Percentiles rank a stretch among this genome's conserved stretches.
Evolutionary conservation across 2,888 invertebrate species (phyloP).

Genomic region (Lithosia quadra): DNA sequence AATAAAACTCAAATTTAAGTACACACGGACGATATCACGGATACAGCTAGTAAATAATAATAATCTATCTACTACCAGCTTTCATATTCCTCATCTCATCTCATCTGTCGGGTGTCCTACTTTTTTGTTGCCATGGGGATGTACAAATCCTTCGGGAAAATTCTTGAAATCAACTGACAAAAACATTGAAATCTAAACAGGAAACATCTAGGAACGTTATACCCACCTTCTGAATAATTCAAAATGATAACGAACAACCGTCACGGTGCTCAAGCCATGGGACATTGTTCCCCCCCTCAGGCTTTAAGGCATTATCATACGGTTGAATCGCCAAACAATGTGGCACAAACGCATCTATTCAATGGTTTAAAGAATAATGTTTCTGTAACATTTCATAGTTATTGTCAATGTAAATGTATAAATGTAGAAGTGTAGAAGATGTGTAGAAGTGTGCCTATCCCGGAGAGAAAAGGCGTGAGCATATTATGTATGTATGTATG

Average conservation of each 20-base stretch:
- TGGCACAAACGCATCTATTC: background rate
- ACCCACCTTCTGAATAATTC: conserved; percentile 57
- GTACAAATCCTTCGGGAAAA: background rate
- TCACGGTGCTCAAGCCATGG: conserved; percentile 41
- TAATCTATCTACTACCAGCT: too few relatives aligned
- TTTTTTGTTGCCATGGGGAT: background rate
- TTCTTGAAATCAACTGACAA: background rate
- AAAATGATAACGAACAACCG: conserved; percentile 56
- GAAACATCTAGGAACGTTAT: conserved; percentile 24
- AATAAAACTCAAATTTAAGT: too few relatives aligned
- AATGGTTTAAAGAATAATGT: background rate
- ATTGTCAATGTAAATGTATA: background rate
- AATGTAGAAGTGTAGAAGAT: too few relatives aligned
- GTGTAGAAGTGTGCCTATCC: too few relatives aligned
- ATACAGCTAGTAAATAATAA: too few relatives aligned
- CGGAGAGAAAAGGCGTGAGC: too few relatives aligned
- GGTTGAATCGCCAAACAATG: background rate
- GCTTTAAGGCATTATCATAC: conserved; percentile 18
- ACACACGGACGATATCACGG: too few relatives aligned
- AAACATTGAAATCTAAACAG: background rate
- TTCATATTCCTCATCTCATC: too few relatives aligned
- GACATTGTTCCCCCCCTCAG: conserved; percentile 33
- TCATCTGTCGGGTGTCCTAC: too few relatives aligned
- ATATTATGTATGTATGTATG: too few relatives aligned
- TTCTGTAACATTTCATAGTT: background rate